Evolutionary conservation across 2,888 invertebrate genomes (phyloP).

Genomic region (Perizoma flavofasciatum): DNA sequence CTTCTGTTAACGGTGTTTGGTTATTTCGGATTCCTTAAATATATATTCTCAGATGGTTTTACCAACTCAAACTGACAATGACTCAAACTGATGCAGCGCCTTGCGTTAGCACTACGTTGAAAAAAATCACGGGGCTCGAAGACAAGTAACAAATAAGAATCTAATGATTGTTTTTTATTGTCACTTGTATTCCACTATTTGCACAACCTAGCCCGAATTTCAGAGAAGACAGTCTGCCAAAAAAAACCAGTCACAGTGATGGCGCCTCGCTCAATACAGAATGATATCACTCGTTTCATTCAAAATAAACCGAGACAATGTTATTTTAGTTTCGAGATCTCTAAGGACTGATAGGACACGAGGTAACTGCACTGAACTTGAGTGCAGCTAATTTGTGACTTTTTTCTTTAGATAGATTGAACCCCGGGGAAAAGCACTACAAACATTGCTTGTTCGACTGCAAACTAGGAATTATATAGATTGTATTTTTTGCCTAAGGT

Average conservation of each 20-base stretch:
- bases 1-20: conserved; percentile 9
- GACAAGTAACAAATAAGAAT: no score
- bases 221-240: conserved; percentile 6
- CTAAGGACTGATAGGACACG: conserved; percentile 38
- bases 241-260: conserved; percentile 20
- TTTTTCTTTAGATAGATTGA: conserved; percentile 29
- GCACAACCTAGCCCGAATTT: conserved; percentile 11
- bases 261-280: conserved; percentile 31
- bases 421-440: conserved; percentile 21
- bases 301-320: conserved; percentile 29
- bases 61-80: no score
- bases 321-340: conserved; percentile 38
- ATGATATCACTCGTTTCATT: conserved; percentile 27
- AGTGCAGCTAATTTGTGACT: conserved; percentile 24
- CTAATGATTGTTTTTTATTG: no score
- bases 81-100: no score
- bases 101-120: no score
- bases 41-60: no score
- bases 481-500: background rate
- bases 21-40: conserved; percentile 1
- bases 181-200: no score
- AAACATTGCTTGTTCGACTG: conserved; percentile 6
- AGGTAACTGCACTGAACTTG: conserved; percentile 17
- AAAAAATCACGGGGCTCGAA: no score
- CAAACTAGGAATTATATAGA: conserved; percentile 1